A percentile compares a stretch with the other conserved stretches of the same genome.
Evolutionary conservation across 2,797 vertebrate genomes (phyloP).

Genomic region (Alfaro cultratus): DNA sequence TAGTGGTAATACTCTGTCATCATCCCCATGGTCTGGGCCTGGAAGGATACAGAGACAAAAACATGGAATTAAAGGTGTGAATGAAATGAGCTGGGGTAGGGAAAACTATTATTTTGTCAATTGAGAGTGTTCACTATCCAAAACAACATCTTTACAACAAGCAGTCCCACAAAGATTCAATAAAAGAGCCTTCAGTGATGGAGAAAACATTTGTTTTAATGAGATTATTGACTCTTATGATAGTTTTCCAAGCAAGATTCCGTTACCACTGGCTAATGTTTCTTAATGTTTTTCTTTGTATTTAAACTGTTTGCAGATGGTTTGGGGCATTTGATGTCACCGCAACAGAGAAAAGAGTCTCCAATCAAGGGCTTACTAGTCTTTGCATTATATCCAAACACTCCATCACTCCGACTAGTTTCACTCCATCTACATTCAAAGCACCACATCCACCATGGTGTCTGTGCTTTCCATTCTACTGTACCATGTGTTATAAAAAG

Average conservation of each 20-base stretch:
- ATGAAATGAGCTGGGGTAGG: conserved; percentile 21
- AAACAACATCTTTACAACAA: conserved; percentile 38
- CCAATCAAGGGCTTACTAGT: conserved; percentile 67
- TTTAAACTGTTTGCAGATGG: conserved; percentile 63
- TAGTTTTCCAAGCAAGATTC: conserved; percentile 19
- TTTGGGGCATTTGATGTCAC: conserved; percentile 36
- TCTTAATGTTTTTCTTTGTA: conserved; percentile 59
- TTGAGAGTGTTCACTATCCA: conserved; percentile 54
- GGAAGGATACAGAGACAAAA: conserved; percentile 51
- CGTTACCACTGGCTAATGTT: conserved; percentile 10
- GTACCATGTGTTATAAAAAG: conserved; percentile 71
- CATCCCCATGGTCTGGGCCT: conserved; percentile 99
- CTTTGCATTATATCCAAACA: conserved; percentile 58
- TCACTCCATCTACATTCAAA: conserved; percentile 74
- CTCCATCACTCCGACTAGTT: conserved; percentile 70
- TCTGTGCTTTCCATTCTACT: conserved; percentile 74
- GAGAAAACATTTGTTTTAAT: conserved; percentile 28
- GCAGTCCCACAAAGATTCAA: conserved; percentile 20
- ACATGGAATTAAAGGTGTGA: conserved; percentile 48
- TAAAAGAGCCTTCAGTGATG: neutral
- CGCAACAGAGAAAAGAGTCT: conserved; percentile 44
- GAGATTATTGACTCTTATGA: conserved; percentile 32
- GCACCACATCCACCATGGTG: conserved; percentile 61
- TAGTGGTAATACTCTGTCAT: conserved; percentile 99
- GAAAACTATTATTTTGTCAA: conserved; percentile 46